phyloP scores from a whole-genome alignment of 2,113 vertebrate genomes.

The Ardeotis arabs region DNA sequence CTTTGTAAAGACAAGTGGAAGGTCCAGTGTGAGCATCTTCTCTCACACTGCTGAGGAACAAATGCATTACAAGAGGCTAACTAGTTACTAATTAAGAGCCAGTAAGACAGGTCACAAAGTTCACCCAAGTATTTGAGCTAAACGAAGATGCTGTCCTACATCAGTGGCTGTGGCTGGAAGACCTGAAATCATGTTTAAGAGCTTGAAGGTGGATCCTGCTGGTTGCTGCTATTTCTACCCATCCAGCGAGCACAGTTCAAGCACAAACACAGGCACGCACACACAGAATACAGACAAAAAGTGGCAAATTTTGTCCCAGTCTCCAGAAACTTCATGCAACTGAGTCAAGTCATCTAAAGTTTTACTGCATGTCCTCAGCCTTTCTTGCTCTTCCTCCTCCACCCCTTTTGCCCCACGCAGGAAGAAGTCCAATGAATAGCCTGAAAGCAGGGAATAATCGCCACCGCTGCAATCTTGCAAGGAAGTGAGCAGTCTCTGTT shows the following conservation, averaged over 20 bases:
- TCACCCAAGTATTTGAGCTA: background rate
- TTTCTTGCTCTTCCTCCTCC: background rate
- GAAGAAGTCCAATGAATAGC: background rate
- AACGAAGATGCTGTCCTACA: background rate
- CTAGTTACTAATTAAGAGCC: background rate
- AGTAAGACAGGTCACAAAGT: background rate
- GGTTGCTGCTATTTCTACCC: background rate
- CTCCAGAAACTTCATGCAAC: background rate
- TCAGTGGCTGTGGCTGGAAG: background rate
- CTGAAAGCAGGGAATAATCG: background rate
- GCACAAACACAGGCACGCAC: background rate
- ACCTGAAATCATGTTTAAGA: background rate
- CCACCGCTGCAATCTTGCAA: fast-evolving
- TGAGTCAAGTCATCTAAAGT: background rate
- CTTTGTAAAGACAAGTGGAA: background rate
- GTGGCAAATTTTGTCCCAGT: background rate
- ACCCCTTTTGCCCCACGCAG: background rate
- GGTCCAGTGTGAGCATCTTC: background rate
- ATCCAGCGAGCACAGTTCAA: fast-evolving
- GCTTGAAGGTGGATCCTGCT: background rate
- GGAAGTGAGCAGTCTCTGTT: background rate
- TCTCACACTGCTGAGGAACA: background rate
- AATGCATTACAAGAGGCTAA: background rate
- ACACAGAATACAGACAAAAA: background rate
- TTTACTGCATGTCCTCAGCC: background rate